phyloP scores from a whole-genome alignment of 2,888 invertebrate genomes.

The Nebria brevicollis region DNA sequence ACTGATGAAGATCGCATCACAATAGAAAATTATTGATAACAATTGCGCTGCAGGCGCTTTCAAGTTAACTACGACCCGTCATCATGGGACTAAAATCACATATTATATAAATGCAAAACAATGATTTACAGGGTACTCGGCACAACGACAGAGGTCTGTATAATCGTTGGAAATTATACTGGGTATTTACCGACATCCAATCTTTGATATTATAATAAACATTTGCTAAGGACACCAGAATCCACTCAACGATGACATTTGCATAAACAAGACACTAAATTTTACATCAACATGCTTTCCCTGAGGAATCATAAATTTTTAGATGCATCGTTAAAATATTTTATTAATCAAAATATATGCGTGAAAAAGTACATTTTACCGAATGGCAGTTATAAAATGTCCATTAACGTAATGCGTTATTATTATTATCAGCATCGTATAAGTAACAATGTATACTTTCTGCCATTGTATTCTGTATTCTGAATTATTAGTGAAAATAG shows the following conservation, averaged over 20 bases:
- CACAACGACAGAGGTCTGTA: background rate
- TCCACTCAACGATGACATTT: background rate
- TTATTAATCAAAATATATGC: background rate
- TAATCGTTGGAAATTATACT: constrained; percentile 16
- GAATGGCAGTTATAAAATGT: background rate
- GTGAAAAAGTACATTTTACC: background rate
- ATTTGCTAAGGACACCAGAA: constrained; percentile 3
- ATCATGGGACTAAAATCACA: background rate
- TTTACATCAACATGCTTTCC: background rate
- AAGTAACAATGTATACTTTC: background rate
- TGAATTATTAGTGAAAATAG: no score
- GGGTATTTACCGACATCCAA: background rate
- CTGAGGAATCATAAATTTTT: background rate
- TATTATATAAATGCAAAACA: constrained; percentile 10
- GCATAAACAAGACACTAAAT: background rate
- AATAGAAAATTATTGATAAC: background rate
- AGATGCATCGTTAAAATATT: background rate
- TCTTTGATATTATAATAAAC: constrained; percentile 5
- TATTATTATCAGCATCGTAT: background rate
- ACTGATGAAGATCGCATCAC: background rate
- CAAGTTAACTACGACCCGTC: background rate
- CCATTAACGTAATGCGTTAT: background rate
- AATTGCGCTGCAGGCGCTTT: background rate
- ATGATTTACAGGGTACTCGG: background rate
- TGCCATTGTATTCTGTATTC: background rate